A percentile compares a stretch with the other conserved stretches of the same genome.
These are phyloP conservation scores for Eremophila alpestris DNA, from an alignment of 2,797 vertebrate species.

Conservation along the genomic window DNA sequence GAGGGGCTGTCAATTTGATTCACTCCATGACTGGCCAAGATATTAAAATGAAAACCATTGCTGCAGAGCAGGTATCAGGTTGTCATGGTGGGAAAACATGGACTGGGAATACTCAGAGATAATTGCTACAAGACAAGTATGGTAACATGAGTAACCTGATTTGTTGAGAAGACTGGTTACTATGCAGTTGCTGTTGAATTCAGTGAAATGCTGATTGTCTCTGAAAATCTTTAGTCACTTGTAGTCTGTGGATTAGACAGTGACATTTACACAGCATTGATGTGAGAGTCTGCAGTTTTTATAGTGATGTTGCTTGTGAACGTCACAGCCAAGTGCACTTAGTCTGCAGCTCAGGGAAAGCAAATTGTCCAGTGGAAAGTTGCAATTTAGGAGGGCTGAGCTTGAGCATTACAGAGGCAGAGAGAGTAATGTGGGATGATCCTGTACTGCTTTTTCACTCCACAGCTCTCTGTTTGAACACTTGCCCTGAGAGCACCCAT, in stretches of 20 bases:
- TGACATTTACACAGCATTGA: not conserved
- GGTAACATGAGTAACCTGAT: not conserved
- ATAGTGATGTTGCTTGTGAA: not conserved
- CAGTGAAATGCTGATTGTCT: not conserved
- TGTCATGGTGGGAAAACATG: not conserved
- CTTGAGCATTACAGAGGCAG: not conserved
- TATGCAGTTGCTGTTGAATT: not conserved
- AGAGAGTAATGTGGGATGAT: not conserved
- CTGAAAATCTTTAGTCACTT: not conserved
- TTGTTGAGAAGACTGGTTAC: not conserved
- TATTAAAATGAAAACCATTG: not conserved
- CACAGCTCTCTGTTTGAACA: not conserved
- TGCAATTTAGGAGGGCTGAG: not conserved
- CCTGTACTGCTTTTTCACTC: not conserved
- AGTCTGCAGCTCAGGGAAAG: not conserved
- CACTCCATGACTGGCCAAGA: not conserved
- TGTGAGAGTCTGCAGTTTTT: not conserved
- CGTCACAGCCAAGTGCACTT: not conserved
- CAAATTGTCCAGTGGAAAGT: not conserved
- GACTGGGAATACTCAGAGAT: not conserved
- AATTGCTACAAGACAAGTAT: not conserved
- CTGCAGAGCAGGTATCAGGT: not conserved
- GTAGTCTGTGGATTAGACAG: not conserved
- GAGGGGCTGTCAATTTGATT: not conserved
- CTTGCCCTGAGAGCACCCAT: not conserved